These are phyloP conservation scores for Austrofundulus limnaeus DNA, from an alignment of 2,113 vertebrate species.

Conservation along the genomic window DNA sequence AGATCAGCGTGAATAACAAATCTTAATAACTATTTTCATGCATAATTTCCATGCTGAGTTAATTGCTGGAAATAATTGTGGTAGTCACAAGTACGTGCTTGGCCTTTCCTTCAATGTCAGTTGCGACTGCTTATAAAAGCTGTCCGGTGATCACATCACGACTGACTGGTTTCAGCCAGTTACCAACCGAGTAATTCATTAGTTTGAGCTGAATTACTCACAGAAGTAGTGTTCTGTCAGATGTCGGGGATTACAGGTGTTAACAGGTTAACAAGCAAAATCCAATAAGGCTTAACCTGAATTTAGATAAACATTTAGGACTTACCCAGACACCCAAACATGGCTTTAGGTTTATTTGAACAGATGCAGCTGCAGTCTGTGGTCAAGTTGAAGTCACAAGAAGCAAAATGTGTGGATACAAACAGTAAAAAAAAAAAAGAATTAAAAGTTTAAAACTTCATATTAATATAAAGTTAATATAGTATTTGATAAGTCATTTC, in stretches of 20 bases:
- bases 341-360: not conserved
- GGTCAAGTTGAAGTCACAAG: slow-evolving; percentile 2
- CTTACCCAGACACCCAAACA: slow-evolving; percentile 31
- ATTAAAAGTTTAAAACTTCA: no score
- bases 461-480: not conserved
- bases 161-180: not conserved
- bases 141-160: not conserved
- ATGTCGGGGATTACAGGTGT: slow-evolving; percentile 7
- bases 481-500: no score
- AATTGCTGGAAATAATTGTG: no score
- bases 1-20: no score
- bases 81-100: not conserved
- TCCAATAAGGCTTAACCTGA: slow-evolving; percentile 33
- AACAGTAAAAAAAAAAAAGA: not conserved
- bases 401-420: not conserved
- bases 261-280: slow-evolving; percentile 18
- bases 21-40: no score
- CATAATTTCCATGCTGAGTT: no score
- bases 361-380: slow-evolving; percentile 27
- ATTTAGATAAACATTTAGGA: slow-evolving; percentile 10
- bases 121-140: not conserved
- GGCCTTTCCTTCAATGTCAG: not conserved
- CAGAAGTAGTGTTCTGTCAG: slow-evolving; percentile 6
- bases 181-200: slow-evolving; percentile 1
- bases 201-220: not conserved